Evolutionary conservation across 2,888 invertebrate genomes (phyloP).

Genomic region (Tenthredo scrophulariae): DNA sequence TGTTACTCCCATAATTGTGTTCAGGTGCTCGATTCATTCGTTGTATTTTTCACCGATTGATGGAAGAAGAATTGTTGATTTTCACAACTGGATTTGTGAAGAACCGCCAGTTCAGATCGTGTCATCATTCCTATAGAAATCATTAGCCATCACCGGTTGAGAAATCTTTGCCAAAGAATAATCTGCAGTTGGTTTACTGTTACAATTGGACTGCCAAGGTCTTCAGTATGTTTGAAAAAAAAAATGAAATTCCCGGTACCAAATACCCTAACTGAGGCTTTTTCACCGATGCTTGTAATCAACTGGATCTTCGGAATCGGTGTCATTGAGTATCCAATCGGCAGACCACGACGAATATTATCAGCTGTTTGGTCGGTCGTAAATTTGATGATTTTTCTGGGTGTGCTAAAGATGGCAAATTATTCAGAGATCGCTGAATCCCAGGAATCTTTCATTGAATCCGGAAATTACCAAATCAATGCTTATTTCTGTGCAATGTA

Average conservation of each 20-base stretch:
- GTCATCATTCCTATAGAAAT: neutral
- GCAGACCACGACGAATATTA: neutral
- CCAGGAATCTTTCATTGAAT: neutral
- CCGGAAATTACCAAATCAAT: neutral
- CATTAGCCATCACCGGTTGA: neutral
- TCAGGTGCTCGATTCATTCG: neutral
- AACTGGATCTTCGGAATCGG: slow-evolving; percentile 11
- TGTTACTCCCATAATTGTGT: neutral
- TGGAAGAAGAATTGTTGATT: neutral
- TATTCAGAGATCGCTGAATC: neutral
- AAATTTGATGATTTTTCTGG: neutral
- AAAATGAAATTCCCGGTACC: neutral
- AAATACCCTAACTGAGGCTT: neutral
- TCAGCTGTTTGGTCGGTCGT: neutral
- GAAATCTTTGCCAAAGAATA: neutral
- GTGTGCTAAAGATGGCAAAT: neutral
- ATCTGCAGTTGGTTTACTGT: neutral
- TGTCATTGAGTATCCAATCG: slow-evolving; percentile 1
- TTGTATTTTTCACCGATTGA: neutral
- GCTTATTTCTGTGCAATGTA: neutral
- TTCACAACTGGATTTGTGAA: neutral
- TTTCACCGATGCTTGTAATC: neutral
- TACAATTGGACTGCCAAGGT: neutral
- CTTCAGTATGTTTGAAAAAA: neutral
- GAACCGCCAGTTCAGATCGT: neutral